Percentiles rank a stretch among this genome's conserved stretches.
These are phyloP conservation scores for Dromius quadrimaculatus DNA, from an alignment of 2,888 invertebrate genomes.

Conservation along the genomic window DNA sequence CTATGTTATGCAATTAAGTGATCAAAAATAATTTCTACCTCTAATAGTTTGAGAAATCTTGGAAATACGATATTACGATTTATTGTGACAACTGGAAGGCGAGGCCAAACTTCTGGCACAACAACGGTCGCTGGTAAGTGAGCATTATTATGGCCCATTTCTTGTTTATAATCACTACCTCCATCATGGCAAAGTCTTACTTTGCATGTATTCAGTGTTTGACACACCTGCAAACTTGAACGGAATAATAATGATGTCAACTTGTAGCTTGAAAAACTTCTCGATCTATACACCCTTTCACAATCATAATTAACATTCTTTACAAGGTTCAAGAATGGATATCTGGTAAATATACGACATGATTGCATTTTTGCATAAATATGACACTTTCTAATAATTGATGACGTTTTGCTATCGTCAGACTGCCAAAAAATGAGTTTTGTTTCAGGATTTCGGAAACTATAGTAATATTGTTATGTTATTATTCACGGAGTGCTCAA, in stretches of 20 bases:
- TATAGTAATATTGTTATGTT: too few species aligned
- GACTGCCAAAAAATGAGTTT: too few species aligned
- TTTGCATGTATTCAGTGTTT: not conserved
- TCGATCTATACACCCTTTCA: constrained; percentile 42
- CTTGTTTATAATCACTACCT: constrained; percentile 26
- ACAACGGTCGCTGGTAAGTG: constrained; percentile 88
- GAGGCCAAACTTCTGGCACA: constrained; percentile 97
- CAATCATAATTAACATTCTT: constrained; percentile 33
- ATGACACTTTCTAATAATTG: too few species aligned
- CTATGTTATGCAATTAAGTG: not conserved
- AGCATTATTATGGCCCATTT: constrained; percentile 66
- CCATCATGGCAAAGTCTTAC: constrained; percentile 46
- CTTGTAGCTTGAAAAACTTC: constrained; percentile 41
- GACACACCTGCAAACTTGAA: constrained; percentile 4
- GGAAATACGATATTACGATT: constrained; percentile 97
- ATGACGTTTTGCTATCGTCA: constrained; percentile 13
- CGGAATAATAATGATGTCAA: constrained; percentile 6
- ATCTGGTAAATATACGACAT: constrained; percentile 38
- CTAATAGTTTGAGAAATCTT: constrained; percentile 96
- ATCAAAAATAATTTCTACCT: constrained; percentile 75
- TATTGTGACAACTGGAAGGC: constrained; percentile 95
- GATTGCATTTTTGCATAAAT: constrained; percentile 50
- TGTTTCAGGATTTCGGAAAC: too few species aligned
- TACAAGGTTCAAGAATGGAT: constrained; percentile 25
- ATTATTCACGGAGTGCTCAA: too few species aligned